Evolutionary conservation across 2,888 invertebrate species (phyloP).

Genomic region (Baccha elongata): DNA sequence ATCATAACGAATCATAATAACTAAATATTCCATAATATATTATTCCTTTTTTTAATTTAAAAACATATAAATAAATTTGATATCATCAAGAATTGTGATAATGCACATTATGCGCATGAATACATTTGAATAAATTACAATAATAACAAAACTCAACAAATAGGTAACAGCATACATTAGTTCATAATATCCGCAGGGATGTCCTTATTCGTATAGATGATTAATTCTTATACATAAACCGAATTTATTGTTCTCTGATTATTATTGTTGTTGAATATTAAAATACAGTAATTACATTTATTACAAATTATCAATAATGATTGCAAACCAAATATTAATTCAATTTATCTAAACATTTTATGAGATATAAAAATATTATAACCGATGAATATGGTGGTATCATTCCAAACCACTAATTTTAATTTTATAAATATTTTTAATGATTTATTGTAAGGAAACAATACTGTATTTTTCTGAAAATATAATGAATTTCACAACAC

Average conservation of each 20-base stretch:
- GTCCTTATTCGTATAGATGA: conserved; percentile 32
- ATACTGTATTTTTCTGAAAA: no score
- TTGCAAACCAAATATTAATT: no score
- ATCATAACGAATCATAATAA: neutral
- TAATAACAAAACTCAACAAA: neutral
- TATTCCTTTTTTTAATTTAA: conserved; percentile 20
- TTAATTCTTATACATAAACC: conserved; percentile 47
- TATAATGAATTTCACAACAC: no score
- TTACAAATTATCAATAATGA: neutral
- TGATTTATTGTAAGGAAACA: no score
- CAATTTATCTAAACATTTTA: no score
- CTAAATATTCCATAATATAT: neutral
- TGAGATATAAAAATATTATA: no score
- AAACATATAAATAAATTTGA: conserved; percentile 46
- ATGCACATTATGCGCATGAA: neutral
- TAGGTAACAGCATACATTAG: neutral
- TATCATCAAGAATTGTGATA: conserved; percentile 15
- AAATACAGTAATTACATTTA: neutral
- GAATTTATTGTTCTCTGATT: conserved; percentile 19
- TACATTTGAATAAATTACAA: neutral
- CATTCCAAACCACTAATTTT: no score
- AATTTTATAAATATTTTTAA: no score
- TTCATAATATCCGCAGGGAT: conserved; percentile 10
- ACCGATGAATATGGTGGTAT: no score
- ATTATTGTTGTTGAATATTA: neutral